Conservation (phyloP, 2,113 vertebrate species). For the Pteruthius melanotis region DNA sequence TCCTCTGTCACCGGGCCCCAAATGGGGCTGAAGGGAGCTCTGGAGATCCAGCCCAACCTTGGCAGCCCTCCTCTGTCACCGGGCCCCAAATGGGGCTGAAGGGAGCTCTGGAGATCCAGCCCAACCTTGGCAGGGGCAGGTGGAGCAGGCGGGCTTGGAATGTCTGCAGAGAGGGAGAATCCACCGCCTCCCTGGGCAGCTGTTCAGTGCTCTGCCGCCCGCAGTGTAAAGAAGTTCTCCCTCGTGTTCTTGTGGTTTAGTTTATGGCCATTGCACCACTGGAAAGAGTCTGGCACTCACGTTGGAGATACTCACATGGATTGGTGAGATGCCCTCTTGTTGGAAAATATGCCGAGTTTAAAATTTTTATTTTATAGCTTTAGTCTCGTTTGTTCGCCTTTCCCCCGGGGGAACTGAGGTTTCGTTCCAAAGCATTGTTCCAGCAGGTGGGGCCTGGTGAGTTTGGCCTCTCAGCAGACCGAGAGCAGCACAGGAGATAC, state of each 20-base stretch:
- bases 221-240: background rate
- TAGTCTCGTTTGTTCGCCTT: background rate
- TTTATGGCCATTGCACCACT: background rate
- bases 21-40: too few species aligned
- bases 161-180: background rate
- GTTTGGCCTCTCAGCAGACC: background rate
- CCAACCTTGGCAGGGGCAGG: fast-evolving
- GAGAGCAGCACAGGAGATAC: background rate
- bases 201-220: too few species aligned
- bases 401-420: background rate
- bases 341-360: background rate
- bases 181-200: background rate
- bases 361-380: background rate
- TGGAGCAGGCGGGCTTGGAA: background rate
- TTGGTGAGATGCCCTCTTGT: background rate
- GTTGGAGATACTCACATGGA: background rate
- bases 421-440: background rate
- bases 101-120: background rate
- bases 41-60: too few species aligned
- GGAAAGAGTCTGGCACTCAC: background rate
- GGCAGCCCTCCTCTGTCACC: background rate
- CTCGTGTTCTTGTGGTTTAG: background rate
- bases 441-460: too few species aligned
- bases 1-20: too few species aligned
- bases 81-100: fast-evolving